Base-by-base conservation (phyloP, 2,797 vertebrate genomes). In the Hafferia zeledoni region DNA sequence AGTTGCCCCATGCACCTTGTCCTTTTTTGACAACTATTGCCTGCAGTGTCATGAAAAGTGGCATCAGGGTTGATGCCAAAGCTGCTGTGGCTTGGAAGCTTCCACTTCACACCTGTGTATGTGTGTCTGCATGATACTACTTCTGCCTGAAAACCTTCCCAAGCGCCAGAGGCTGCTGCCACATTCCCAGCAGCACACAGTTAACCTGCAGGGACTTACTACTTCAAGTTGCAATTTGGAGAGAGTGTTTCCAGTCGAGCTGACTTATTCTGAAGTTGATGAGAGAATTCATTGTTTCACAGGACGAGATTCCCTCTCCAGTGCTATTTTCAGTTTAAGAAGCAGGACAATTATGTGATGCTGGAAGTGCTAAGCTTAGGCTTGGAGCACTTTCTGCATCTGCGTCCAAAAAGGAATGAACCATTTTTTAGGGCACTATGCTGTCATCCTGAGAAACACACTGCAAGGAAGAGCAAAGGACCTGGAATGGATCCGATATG, bases 31-130 rank as follows among this genome's bases (percentile, higher is more conserved):
- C 24, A 65, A 33, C 18, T 10, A 33, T 4, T 17, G 57, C 43
- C 70, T 49, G 56, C 22, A 33, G 14, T 18, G 60, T 30, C 52
- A 52, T 15, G 39, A 81, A 83, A 89, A 46, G 65, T 16, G n/a
- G 8, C 2, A 3, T 37, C 43, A 63, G 53, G 4, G 13, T 35
- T 52, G 5, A 10, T 90, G 70, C 61, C 86, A 84, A 72, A 57
- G 59, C 23, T 83, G 16, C 61, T 60, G 41, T 63, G 64, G 20
- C 35, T 89, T 79, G 74, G 70, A 92, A 87, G 65, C 23, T 75
- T 84, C 31, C 14, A 28, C 10, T 27, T 61, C 57, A 16, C 46
- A 43, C 72, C 46, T 74, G 20, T 55, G 18, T 37, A 35, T 50
- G 18, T 37, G 39, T 50, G 50, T 30, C 11, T 19, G 13, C 2